Evolutionary conservation across 2,113 vertebrate genomes (phyloP).

Genomic region (Cacatua alba): DNA sequence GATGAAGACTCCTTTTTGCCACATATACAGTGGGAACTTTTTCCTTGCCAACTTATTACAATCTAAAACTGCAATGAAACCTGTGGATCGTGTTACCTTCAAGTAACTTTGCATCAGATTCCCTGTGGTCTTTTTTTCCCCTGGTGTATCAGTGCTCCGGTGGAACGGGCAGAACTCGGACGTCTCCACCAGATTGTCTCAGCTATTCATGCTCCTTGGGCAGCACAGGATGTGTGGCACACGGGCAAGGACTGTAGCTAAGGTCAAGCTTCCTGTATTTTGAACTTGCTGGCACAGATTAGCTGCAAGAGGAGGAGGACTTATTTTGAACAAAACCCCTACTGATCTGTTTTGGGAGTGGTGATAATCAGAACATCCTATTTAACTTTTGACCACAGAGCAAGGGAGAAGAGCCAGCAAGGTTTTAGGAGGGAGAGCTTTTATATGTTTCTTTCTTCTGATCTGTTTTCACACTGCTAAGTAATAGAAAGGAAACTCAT

Average conservation of each 20-base stretch:
- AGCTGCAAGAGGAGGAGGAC: constrained; percentile 29
- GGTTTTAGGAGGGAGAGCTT: background rate
- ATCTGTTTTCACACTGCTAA: background rate
- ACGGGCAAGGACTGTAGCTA: background rate
- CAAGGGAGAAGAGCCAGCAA: constrained; percentile 41
- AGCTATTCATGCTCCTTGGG: background rate
- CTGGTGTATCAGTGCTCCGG: background rate
- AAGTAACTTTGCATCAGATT: background rate
- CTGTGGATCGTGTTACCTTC: background rate
- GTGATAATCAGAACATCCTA: constrained; percentile 61
- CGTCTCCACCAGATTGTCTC: background rate
- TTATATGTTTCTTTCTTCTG: background rate
- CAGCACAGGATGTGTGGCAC: background rate
- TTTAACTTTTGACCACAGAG: constrained; percentile 61
- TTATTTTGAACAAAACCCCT: constrained; percentile 45
- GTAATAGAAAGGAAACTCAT: background rate
- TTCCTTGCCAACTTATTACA: background rate
- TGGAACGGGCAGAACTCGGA: background rate
- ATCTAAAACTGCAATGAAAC: background rate
- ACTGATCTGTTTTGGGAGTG: constrained; percentile 67
- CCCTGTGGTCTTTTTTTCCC: background rate
- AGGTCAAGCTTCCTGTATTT: constrained; percentile 47
- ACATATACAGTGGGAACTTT: background rate
- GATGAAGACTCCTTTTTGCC: constrained; percentile 6
- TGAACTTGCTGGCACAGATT: constrained; percentile 40